Evolutionary conservation across 2,797 vertebrate species (phyloP).

Genomic region (Prionace glauca): DNA sequence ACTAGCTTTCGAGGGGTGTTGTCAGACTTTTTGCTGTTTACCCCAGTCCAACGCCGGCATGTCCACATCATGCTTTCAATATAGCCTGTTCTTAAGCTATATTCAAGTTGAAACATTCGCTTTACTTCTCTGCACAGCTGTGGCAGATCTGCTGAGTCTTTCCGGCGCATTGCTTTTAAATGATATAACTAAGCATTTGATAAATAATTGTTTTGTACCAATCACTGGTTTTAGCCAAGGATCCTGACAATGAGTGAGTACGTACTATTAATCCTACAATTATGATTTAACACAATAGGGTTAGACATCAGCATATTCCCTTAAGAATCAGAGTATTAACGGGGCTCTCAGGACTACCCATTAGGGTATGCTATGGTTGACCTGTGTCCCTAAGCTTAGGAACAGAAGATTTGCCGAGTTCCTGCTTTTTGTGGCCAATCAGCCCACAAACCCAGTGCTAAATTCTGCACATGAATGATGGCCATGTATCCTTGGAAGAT

Average conservation of each 20-base stretch:
- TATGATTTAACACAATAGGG: background rate
- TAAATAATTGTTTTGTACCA: too few relatives aligned
- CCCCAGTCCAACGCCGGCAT: too few relatives aligned
- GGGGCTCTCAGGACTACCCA: background rate
- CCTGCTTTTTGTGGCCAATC: background rate
- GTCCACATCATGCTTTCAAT: background rate
- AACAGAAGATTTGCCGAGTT: background rate
- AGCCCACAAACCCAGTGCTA: background rate
- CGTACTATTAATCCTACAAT: background rate
- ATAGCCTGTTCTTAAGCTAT: too few relatives aligned
- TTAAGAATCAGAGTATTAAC: background rate
- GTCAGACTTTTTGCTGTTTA: too few relatives aligned
- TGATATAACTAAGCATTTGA: background rate
- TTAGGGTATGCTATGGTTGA: background rate
- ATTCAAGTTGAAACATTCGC: too few relatives aligned
- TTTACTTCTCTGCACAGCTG: too few relatives aligned
- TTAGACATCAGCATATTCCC: background rate
- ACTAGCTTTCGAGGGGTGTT: too few relatives aligned
- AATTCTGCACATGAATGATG: background rate
- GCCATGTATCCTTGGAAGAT: too few relatives aligned
- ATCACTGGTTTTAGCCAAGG: background rate
- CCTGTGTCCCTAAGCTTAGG: background rate
- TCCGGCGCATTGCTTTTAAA: too few relatives aligned
- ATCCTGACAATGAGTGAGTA: background rate
- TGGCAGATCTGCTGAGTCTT: too few relatives aligned